phyloP scores from a whole-genome alignment of 2,113 vertebrate genomes.

The Aspiorhynchus laticeps region DNA sequence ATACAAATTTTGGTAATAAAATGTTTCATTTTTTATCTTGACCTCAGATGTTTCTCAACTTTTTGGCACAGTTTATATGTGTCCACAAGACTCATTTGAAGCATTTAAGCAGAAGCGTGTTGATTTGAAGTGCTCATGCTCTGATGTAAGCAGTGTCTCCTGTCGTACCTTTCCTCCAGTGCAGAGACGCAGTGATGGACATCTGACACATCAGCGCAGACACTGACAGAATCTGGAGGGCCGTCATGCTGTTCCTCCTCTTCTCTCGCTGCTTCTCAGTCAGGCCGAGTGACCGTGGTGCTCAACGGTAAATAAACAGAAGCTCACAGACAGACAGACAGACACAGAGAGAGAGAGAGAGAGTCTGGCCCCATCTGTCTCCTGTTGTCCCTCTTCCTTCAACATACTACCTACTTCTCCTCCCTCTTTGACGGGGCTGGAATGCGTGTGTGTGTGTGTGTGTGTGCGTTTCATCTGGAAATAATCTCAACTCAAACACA shows the following conservation, averaged over 20 bases:
- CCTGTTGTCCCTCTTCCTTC: constrained; percentile 11
- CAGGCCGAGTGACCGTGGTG: neutral
- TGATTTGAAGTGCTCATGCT: neutral
- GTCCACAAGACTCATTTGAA: neutral
- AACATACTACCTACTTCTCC: constrained; percentile 18
- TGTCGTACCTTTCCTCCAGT: constrained; percentile 71
- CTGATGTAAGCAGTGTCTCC: neutral
- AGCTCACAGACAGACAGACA: neutral
- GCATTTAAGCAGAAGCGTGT: neutral
- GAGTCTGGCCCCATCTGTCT: neutral
- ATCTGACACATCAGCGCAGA: constrained; percentile 59
- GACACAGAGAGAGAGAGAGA: neutral
- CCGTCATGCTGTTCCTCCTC: constrained; percentile 46
- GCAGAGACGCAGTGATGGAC: constrained; percentile 59
- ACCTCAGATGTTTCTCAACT: neutral
- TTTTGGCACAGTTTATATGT: neutral
- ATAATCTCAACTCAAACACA: constrained; percentile 60
- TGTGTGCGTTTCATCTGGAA: constrained; percentile 69
- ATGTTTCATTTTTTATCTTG: neutral
- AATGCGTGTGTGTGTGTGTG: neutral
- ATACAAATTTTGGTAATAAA: neutral
- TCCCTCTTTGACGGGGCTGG: constrained; percentile 19
- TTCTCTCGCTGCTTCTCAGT: constrained; percentile 18
- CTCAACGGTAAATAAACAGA: neutral
- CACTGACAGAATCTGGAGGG: constrained; percentile 51